Evolutionary conservation across 2,113 vertebrate genomes (phyloP), one percentile per base, ranked within the genome.

Genomic region (Arothron firmamentum): DNA sequence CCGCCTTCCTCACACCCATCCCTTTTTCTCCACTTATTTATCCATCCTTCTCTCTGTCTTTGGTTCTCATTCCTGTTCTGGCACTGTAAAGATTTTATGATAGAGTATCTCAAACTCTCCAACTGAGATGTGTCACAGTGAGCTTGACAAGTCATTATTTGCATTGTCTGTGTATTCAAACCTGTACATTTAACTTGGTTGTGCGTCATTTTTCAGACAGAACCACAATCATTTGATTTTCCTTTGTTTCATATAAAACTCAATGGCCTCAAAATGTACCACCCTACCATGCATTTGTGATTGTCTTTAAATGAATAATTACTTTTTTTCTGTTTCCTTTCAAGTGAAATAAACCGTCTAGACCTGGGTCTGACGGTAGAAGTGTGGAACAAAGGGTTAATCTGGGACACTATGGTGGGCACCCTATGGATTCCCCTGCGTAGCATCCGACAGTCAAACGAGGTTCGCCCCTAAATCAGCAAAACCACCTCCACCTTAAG

Each of bases 351-450:
- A 59, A 98, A 92, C 81, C 91, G 96, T 1, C 83, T 99, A 31
- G 97, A 99, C 72, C 83, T 98, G 70, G 97, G 97, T 64, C 90
- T 99, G 84, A 98, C 94, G 0, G 96, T 98, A 53, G 97, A 98
- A 79, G 92, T 98, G 72, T 99, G 96, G 97, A 97, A 97, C 85
- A 99, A 99, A 80, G 97, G 97, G 4, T 91, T 99, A 47, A 99
- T 99, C 85, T 99, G 97, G 97, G 97, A 99, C 90, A 98, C 96
- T 17, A 99, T 98, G 96, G 95, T 99, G 56, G 97, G 97, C 56
- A 98, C 91, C 0, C 92, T 98, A 80, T 99, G 97, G 97, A 94
- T 99, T 70, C 97, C 96, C 0, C 89, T 99, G 18, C 77, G 75
- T 57, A 96, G 88, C 66, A 98, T 99, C 86, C 92, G 94, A 4